A percentile compares a stretch with the other conserved stretches of the same genome.
Evolutionary conservation across 2,888 invertebrate genomes (phyloP).

Genomic region (Cyclophora albipunctata): DNA sequence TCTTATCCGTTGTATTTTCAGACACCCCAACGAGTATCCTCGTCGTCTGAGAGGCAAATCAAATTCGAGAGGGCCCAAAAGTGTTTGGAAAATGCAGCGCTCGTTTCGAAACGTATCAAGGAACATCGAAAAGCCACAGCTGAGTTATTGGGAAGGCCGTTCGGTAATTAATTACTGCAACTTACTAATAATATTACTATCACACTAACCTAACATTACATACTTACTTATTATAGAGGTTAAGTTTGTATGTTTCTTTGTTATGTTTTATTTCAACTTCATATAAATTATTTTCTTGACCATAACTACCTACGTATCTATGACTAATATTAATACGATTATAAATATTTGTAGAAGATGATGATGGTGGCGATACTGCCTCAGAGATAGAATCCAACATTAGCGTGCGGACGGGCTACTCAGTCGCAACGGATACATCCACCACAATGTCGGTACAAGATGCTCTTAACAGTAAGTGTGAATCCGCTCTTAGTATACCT

Average conservation of each 20-base stretch:
- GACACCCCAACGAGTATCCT: constrained; percentile 40
- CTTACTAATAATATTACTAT: too few species aligned
- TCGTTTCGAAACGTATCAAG: constrained; percentile 67
- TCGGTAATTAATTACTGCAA: constrained; percentile 37
- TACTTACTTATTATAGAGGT: too few species aligned
- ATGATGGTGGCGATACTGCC: constrained; percentile 55
- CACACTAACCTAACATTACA: too few species aligned
- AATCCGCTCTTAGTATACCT: too few species aligned
- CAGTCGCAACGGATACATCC: constrained; percentile 59
- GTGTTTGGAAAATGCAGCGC: constrained; percentile 69
- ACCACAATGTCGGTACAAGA: constrained; percentile 64
- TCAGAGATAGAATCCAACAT: constrained; percentile 65
- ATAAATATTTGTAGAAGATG: constrained; percentile 40
- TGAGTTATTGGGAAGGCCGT: constrained; percentile 59
- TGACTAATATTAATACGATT: too few species aligned
- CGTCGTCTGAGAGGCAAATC: constrained; percentile 60
- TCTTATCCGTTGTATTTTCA: constrained; percentile 14
- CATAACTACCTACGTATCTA: too few species aligned
- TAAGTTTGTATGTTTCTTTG: too few species aligned
- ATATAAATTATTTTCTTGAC: too few species aligned
- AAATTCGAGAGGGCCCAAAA: constrained; percentile 67
- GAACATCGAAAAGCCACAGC: constrained; percentile 69
- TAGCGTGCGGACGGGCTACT: constrained; percentile 63
- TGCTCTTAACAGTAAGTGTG: constrained; percentile 60
- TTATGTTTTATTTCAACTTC: too few species aligned